Evolutionary conservation across 92 coral and sea anemone genomes (phyloP).

Genomic region (Porites evermanni): DNA sequence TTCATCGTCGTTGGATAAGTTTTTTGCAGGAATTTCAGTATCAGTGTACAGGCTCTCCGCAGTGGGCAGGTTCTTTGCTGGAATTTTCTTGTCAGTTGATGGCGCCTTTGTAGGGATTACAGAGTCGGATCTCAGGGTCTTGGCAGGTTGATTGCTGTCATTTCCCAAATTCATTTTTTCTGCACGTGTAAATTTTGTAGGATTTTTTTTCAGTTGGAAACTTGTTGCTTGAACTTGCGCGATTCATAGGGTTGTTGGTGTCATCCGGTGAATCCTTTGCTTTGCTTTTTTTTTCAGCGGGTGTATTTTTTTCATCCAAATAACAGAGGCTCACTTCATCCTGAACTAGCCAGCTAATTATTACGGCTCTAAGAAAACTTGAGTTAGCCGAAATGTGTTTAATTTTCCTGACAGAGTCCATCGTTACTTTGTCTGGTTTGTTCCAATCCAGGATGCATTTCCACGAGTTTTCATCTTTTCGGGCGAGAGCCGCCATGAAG

Average conservation of each 20-base stretch:
- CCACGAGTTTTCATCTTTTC: slow-evolving; percentile 28
- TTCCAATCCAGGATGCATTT: slow-evolving; percentile 35
- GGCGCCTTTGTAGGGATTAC: not conserved
- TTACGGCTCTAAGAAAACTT: slow-evolving; percentile 22
- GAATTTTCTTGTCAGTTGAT: not conserved
- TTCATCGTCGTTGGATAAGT: not conserved
- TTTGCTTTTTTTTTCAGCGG: not conserved
- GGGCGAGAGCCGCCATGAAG: slow-evolving; percentile 30
- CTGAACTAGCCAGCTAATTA: slow-evolving; percentile 35
- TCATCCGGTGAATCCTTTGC: not conserved
- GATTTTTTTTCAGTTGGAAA: not conserved
- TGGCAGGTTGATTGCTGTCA: not conserved
- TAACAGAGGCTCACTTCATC: slow-evolving; percentile 29
- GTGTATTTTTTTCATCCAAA: not conserved
- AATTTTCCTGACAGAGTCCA: not conserved
- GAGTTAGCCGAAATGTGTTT: slow-evolving; percentile 31
- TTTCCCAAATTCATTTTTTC: not conserved
- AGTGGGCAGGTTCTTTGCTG: not conserved
- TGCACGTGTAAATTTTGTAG: not conserved
- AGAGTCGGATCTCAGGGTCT: not conserved
- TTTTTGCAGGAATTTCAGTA: not conserved
- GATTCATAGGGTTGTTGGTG: not conserved
- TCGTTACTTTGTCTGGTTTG: slow-evolving; percentile 18
- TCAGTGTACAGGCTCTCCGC: not conserved
- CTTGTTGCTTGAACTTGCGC: not conserved